Evolutionary conservation across 2,113 vertebrate species (phyloP), one percentile per base, ranked within the genome.

Genomic region (Hylia prasina): DNA sequence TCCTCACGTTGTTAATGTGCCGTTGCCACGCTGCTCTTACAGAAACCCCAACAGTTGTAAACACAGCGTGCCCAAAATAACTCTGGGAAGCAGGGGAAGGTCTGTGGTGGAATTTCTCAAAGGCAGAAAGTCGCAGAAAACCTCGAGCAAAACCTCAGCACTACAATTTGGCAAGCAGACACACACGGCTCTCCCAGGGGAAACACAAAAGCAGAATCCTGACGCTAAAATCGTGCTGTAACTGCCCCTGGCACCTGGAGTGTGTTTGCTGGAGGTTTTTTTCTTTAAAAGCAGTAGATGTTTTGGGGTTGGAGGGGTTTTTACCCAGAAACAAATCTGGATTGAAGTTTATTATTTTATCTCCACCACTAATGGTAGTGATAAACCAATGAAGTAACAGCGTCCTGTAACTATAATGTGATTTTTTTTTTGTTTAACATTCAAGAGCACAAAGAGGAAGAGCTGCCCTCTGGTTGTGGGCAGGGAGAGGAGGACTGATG

Each of bases 331-430:
- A 45, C 73, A 9, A 4, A 0, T 12, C 6, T 37, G 24, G 20
- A 58, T 42, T 64, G 58, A 39, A 58, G 50, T 40, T 57, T 5
- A 24, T 56, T 73, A 7, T 64, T 71, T 77, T 35, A 70, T 40
- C 24, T 51, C 31, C 28, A 37, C 10, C 13, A 9, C 5, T 24
- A 90, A 58, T 3, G 7, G 8, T 10, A 5, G 1, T 18, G 57
- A 54, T 18, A 8, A 58, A 30, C 6, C 23, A 58, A 58, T 6
- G 31, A 53, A 71, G 37, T 22, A 51, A 45, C 4, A 7, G 6
- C 11, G 50, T 33, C 7, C 21, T 42, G 0, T 7, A 44, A 10
- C 10, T 47, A 6, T 11, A 65, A 86, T 6, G 6, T 27, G 30
- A 11, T 20, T 53, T 35, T 68, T 72, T 58, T 5, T 11, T n/a